Evolutionary conservation across 2,888 invertebrate genomes (phyloP), one percentile per base, ranked within the genome.

Genomic region (Plagodis pulveraria): DNA sequence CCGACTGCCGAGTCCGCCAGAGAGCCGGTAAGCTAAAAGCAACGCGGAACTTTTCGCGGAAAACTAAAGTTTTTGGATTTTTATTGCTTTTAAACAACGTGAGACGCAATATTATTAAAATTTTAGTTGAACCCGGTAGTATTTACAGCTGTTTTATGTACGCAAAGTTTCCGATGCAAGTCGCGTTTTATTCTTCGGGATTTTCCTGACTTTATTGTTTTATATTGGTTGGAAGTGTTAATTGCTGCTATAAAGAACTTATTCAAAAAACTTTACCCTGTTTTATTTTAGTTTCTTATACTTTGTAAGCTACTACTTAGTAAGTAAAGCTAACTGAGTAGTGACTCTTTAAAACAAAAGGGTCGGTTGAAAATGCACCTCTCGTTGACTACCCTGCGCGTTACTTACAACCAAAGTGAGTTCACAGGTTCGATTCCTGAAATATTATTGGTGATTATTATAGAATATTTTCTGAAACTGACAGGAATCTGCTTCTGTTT

Each of bases 11-110:
- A 47, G 36, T 11, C 56, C 52, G 47, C 36, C 9, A 51, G 73
- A 75, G 72, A 45, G 11, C 76, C 77, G 80, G 73, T 83, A 81
- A 83, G 83, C 81, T 80, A 78, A 83, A 83, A 86, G 84, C 85
- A 83, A 85, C 84, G 89, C 83, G 72, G 72, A 90, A 90, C 86
- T 91, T 89, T 83, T 79, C 78, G 81, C 81, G 86, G 83, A 82
- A 81, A 89, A 87, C 85, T 86, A 84, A 89, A 74, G 84, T 90
- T 89, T 83, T 82, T 76, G 80, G 84, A 89, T 90, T 91, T 90
- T 90, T 91, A 91, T 91, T 89, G 87, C 91, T 90, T 91, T 84
- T 83, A 82, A 84, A 85, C 85, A 87, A 89, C 91, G 88, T 87
- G 89, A 87, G 84, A 83, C 78, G 84, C 83, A 87, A 87, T 87